Percentiles rank a stretch among this genome's conserved stretches.
Evolutionary conservation across 2,888 invertebrate genomes (phyloP).

Genomic region (Ectobius pallidus): DNA sequence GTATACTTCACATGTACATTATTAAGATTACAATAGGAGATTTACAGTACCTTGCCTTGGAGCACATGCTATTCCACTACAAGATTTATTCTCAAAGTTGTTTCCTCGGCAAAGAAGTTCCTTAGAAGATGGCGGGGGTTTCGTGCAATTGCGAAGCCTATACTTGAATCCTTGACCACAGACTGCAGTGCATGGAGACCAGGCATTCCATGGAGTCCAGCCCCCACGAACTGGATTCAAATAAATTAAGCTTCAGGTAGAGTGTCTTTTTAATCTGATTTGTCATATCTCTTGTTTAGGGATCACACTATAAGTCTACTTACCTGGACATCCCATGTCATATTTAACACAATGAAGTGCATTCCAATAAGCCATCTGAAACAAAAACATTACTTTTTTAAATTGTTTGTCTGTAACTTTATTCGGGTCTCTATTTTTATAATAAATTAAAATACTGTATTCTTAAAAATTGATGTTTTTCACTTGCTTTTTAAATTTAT

Average conservation of each 20-base stretch:
- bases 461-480: no score
- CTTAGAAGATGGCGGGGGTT: slow-evolving; percentile 45
- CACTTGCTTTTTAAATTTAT: no score
- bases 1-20: no score
- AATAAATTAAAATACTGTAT: no score
- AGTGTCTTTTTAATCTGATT: no score
- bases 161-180: slow-evolving; percentile 58
- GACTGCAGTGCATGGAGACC: slow-evolving; percentile 58
- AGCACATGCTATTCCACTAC: slow-evolving; percentile 43
- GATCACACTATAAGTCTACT: slow-evolving; percentile 34
- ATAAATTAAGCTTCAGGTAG: no score
- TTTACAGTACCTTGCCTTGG: slow-evolving; percentile 28
- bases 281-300: no score
- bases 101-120: slow-evolving; percentile 42
- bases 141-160: slow-evolving; percentile 55
- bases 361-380: slow-evolving; percentile 55
- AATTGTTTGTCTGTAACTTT: no score
- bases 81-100: slow-evolving; percentile 40
- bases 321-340: slow-evolving; percentile 59
- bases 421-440: no score
- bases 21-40: no score
- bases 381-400: slow-evolving; percentile 28
- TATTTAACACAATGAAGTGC: slow-evolving; percentile 60
- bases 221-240: slow-evolving; percentile 52
- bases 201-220: slow-evolving; percentile 58